Conservation (phyloP, 2,797 vertebrate genomes). For the Acanthurus tractus region DNA sequence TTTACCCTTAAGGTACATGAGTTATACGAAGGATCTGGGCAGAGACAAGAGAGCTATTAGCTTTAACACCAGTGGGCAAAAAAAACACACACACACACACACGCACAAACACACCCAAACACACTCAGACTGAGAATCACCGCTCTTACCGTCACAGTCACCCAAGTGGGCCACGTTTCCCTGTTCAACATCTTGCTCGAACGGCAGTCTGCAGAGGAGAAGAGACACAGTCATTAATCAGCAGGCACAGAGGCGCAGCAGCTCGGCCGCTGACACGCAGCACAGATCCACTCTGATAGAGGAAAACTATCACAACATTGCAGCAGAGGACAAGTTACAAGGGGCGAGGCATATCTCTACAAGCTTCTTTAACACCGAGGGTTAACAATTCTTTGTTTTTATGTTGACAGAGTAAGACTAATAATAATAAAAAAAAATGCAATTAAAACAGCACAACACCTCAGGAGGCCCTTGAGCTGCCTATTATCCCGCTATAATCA, state of each 20-base stretch:
- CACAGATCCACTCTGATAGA: constrained; percentile 68
- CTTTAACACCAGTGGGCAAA: constrained; percentile 39
- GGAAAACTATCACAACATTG: constrained; percentile 60
- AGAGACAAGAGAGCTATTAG: constrained; percentile 53
- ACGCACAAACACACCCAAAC: constrained; percentile 19
- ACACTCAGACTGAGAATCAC: constrained; percentile 19
- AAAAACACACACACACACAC: constrained; percentile 23
- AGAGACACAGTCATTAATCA: constrained; percentile 80
- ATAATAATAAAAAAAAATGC: background rate
- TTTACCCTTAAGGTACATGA: constrained; percentile 53
- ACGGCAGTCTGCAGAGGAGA: constrained; percentile 85
- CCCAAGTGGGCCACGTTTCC: constrained; percentile 93
- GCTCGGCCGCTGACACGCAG: constrained; percentile 48
- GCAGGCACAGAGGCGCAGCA: constrained; percentile 44
- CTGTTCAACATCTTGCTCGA: constrained; percentile 93
- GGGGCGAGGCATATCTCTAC: constrained; percentile 9
- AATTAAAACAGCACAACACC: constrained; percentile 16
- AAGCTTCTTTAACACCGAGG: constrained; percentile 21
- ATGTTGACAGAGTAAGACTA: constrained; percentile 12
- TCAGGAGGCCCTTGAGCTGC: constrained; percentile 29
- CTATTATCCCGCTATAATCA: constrained; percentile 54
- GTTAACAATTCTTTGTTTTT: constrained; percentile 8
- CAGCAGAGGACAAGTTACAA: constrained; percentile 47
- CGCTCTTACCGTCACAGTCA: constrained; percentile 93
- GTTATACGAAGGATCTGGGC: constrained; percentile 45